phyloP scores from a whole-genome alignment of 1,140 invertebrate species.

The Araneus ventricosus region DNA sequence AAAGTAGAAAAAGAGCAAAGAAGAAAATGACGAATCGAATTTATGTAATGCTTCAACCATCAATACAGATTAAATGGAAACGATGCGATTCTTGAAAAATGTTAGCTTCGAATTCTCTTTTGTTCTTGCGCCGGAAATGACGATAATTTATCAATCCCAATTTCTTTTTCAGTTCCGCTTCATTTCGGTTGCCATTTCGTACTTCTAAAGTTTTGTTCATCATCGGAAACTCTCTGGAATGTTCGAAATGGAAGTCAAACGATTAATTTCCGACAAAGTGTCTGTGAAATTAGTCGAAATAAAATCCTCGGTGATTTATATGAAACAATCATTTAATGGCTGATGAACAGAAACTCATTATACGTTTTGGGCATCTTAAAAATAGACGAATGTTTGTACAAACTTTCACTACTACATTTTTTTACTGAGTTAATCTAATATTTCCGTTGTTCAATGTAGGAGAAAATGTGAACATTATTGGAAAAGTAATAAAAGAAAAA shows the following conservation, averaged over 20 bases:
- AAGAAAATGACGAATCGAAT: slow-evolving; percentile 5
- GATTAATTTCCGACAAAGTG: background rate
- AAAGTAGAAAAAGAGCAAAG: background rate
- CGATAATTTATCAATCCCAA: slow-evolving; percentile 45
- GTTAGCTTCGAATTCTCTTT: slow-evolving; percentile 15
- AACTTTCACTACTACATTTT: too few relatives aligned
- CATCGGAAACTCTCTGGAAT: background rate
- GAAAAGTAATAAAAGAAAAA: too few relatives aligned
- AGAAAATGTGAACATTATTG: too few relatives aligned
- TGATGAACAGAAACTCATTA: too few relatives aligned
- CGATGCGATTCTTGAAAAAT: slow-evolving; percentile 33
- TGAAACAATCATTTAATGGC: too few relatives aligned
- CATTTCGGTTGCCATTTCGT: slow-evolving; percentile 27
- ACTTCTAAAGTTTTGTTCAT: background rate
- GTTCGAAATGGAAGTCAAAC: background rate
- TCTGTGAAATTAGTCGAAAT: too few relatives aligned
- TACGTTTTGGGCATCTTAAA: too few relatives aligned
- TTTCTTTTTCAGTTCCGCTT: slow-evolving; percentile 41
- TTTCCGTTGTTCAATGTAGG: too few relatives aligned
- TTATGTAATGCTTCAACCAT: slow-evolving; percentile 30
- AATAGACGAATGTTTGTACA: too few relatives aligned
- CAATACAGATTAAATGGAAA: slow-evolving; percentile 34
- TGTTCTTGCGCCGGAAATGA: slow-evolving; percentile 23
- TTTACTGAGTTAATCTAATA: too few relatives aligned
- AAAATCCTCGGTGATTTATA: too few relatives aligned